Evolutionary conservation across 2,113 vertebrate species (phyloP).

Genomic region (Pseudorectes ferrugineus): DNA sequence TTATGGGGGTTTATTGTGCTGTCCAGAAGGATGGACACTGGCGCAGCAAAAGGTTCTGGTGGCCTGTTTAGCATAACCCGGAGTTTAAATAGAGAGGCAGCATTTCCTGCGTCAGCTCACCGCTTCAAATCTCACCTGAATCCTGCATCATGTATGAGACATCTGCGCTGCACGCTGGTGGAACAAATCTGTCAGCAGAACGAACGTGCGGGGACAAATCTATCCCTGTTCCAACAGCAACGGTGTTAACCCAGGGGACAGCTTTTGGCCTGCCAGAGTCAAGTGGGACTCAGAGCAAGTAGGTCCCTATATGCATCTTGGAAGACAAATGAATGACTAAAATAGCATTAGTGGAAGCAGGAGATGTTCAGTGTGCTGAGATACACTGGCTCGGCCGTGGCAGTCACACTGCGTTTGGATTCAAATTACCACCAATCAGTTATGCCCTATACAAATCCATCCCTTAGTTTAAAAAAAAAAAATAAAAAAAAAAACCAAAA

Average conservation of each 20-base stretch:
- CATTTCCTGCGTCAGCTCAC: background rate
- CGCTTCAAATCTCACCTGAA: conserved; percentile 43
- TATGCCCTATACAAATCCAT: conserved; percentile 5
- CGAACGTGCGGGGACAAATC: conserved; percentile 23
- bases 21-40: background rate
- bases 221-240: conserved; percentile 27
- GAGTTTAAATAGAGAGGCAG: background rate
- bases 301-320: background rate
- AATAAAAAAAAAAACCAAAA: too few species aligned
- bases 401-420: background rate
- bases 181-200: conserved; percentile 60
- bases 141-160: conserved; percentile 56
- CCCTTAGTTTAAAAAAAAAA: background rate
- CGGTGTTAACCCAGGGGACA: background rate
- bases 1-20: background rate
- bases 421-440: conserved; percentile 33
- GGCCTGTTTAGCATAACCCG: background rate
- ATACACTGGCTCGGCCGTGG: background rate
- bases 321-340: conserved; percentile 17
- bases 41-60: background rate
- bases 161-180: conserved; percentile 15
- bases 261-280: background rate
- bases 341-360: background rate
- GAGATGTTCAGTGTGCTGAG: background rate
- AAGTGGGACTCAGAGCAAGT: conserved; percentile 24